Percentiles rank a stretch among this genome's conserved stretches.
These are phyloP conservation scores for Oreotrochilus melanogaster DNA, from an alignment of 2,113 vertebrate genomes.

Conservation along the genomic window DNA sequence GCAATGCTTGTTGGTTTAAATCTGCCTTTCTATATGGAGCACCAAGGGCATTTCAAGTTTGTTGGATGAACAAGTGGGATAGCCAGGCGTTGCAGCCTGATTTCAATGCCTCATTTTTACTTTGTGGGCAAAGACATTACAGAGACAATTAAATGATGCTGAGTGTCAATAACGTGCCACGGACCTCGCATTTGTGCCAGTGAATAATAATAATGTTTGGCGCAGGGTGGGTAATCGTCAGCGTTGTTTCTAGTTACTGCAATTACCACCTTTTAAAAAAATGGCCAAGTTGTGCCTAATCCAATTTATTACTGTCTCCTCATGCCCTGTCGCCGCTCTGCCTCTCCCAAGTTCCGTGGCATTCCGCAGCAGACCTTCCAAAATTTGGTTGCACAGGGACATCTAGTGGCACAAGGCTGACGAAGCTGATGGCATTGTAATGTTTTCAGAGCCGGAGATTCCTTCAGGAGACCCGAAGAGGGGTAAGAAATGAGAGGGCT, in stretches of 20 bases:
- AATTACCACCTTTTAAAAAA: neutral
- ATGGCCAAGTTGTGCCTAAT: neutral
- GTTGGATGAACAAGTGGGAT: neutral
- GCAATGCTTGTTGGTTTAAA: neutral
- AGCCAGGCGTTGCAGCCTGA: neutral
- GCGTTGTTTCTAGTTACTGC: neutral
- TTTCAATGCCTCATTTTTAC: neutral
- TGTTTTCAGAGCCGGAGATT: neutral
- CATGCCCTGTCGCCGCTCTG: neutral
- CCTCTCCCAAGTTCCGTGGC: fast-evolving
- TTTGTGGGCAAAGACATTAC: neutral
- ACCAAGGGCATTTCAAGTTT: neutral
- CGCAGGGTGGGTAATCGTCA: neutral
- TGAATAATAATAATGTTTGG: neutral
- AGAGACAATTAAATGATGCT: neutral
- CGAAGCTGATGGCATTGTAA: fast-evolving
- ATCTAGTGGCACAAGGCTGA: conserved; percentile 52
- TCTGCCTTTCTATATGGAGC: neutral
- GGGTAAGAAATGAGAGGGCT: neutral
- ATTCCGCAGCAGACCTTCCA: neutral
- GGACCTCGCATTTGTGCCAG: neutral
- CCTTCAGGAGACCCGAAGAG: neutral
- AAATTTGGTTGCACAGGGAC: conserved; percentile 59
- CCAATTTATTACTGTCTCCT: neutral
- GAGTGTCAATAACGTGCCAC: neutral